Percentiles rank a stretch among this genome's conserved stretches.
Evolutionary conservation across 2,797 vertebrate species (phyloP).

Genomic region (Myotis planiceps): DNA sequence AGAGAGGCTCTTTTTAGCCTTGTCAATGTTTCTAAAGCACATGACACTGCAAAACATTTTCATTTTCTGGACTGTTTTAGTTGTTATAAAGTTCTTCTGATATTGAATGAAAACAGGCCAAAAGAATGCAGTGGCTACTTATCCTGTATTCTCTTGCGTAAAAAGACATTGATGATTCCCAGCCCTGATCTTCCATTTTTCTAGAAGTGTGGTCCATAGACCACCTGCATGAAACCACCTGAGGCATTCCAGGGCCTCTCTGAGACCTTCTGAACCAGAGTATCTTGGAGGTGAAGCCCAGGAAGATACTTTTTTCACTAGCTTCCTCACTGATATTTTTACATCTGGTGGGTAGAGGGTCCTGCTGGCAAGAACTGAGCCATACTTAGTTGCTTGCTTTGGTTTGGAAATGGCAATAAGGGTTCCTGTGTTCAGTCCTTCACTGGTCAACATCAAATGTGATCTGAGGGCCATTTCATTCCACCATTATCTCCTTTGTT

Average conservation of each 20-base stretch:
- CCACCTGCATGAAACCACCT: neutral
- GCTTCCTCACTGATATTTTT: neutral
- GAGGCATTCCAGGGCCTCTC: neutral
- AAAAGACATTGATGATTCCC: neutral
- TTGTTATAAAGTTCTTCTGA: neutral
- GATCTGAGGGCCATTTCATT: neutral
- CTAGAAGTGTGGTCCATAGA: neutral
- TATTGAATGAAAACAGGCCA: neutral
- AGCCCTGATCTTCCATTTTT: neutral
- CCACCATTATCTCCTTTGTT: neutral
- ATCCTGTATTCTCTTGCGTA: neutral
- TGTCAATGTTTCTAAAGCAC: conserved; percentile 17
- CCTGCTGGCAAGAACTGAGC: neutral
- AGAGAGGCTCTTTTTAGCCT: neutral
- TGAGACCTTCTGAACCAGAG: neutral
- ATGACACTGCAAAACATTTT: neutral
- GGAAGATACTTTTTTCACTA: neutral
- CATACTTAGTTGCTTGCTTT: neutral
- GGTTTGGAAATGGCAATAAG: neutral
- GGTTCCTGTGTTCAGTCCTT: neutral
- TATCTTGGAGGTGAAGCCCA: neutral
- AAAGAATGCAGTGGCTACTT: neutral
- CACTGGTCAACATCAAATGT: neutral
- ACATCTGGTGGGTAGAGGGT: neutral
- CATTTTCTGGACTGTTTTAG: neutral